These are phyloP conservation scores for Bombus consobrinus DNA, from an alignment of 1,140 invertebrate species.

Conservation along the genomic window DNA sequence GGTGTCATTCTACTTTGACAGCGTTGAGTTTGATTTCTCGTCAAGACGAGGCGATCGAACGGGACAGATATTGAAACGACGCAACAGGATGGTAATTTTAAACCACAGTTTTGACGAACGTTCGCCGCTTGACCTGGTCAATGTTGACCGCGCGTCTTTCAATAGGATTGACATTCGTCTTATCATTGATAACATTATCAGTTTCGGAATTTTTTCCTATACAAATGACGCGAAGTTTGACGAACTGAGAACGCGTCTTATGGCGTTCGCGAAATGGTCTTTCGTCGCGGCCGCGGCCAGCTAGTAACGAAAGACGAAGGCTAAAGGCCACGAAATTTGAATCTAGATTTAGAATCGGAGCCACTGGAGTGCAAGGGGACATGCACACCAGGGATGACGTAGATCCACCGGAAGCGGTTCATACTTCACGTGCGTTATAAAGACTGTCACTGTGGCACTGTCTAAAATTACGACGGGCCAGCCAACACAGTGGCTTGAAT, in stretches of 20 bases:
- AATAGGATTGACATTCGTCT: too few species aligned
- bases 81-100: too few species aligned
- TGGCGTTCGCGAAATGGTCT: conserved; percentile 3
- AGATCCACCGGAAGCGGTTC: conserved; percentile 71
- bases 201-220: too few species aligned
- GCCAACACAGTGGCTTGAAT: conserved; percentile 54
- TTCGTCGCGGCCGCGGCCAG: conserved; percentile 20
- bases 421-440: conserved; percentile 71
- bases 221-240: too few species aligned
- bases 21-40: background rate
- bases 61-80: too few species aligned
- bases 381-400: conserved; percentile 63
- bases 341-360: conserved; percentile 71
- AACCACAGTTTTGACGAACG: too few species aligned
- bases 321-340: conserved; percentile 69
- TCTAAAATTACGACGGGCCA: conserved; percentile 68
- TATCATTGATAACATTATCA: too few species aligned
- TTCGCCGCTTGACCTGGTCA: too few species aligned
- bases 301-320: conserved; percentile 52
- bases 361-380: conserved; percentile 68
- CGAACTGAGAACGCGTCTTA: too few species aligned
- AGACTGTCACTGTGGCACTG: conserved; percentile 70
- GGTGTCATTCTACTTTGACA: too few species aligned
- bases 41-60: too few species aligned
- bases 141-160: too few species aligned